These are phyloP conservation scores for Enteromius afrohamiltoni DNA, from an alignment of 2,797 vertebrate species.

Conservation along the genomic window DNA sequence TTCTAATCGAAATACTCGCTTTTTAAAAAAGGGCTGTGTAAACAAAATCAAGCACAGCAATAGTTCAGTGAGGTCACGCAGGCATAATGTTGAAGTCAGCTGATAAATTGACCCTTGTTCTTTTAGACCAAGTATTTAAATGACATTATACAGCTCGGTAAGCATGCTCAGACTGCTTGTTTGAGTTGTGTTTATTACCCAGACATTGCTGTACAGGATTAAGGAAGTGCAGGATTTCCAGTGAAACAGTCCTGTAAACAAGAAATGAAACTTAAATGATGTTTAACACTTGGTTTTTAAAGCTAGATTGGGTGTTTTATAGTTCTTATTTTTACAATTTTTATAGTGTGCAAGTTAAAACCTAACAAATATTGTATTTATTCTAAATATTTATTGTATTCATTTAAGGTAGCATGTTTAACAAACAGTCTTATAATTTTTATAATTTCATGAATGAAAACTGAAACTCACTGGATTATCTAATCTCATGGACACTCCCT, in stretches of 20 bases:
- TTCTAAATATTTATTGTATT: not conserved
- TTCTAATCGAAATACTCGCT: too few relatives aligned
- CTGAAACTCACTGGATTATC: not conserved
- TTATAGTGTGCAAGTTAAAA: not conserved
- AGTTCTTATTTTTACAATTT: not conserved
- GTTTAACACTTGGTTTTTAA: too few relatives aligned
- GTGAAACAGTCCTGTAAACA: not conserved
- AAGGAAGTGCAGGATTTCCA: not conserved
- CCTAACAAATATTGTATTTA: not conserved
- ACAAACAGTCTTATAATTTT: not conserved
- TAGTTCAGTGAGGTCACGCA: too few relatives aligned
- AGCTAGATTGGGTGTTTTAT: not conserved
- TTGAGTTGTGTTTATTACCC: not conserved
- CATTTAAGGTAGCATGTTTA: not conserved
- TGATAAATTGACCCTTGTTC: too few relatives aligned
- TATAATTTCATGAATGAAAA: not conserved
- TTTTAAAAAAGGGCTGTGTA: too few relatives aligned
- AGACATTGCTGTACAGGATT: not conserved
- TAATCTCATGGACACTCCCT: not conserved
- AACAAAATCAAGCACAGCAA: too few relatives aligned
- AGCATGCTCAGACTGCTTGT: not conserved
- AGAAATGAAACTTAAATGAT: conserved; percentile 2
- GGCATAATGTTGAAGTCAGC: too few relatives aligned
- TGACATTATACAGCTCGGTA: too few relatives aligned
- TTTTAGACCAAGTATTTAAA: too few relatives aligned